phyloP scores from a whole-genome alignment of 2,888 invertebrate genomes.

The Dioctria linearis region DNA sequence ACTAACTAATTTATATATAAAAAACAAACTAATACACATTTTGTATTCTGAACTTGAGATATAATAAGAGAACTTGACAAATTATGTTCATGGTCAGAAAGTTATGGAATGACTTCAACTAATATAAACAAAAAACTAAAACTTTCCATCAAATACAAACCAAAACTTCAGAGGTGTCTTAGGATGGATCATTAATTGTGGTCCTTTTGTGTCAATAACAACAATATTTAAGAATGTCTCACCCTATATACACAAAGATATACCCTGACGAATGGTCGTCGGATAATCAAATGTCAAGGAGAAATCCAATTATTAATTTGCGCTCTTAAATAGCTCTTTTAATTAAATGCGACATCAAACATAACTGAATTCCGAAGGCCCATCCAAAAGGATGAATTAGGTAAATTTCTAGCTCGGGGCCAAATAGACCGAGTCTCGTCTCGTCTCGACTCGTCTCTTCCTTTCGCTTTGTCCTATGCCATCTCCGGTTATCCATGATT shows the following conservation, averaged over 20 bases:
- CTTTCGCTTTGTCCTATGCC: background rate
- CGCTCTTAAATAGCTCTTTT: slow-evolving; percentile 13
- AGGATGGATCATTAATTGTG: too few species aligned
- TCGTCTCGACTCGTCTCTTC: background rate
- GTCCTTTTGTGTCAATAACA: too few species aligned
- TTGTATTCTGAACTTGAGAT: too few species aligned
- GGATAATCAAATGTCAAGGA: slow-evolving; percentile 1
- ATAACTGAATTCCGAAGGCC: slow-evolving; percentile 6
- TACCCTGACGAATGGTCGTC: background rate
- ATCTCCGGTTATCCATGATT: background rate
- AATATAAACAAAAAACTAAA: too few species aligned
- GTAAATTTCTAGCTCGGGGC: slow-evolving; percentile 29
- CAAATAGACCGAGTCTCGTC: slow-evolving; percentile 1
- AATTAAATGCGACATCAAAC: slow-evolving; percentile 47
- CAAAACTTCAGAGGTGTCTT: too few species aligned
- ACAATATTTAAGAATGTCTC: too few species aligned
- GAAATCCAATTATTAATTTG: slow-evolving; percentile 25
- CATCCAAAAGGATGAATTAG: slow-evolving; percentile 30
- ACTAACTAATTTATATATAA: too few species aligned
- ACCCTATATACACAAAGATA: background rate
- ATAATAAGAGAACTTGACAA: too few species aligned
- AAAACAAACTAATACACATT: too few species aligned
- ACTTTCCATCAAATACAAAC: too few species aligned
- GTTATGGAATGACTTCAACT: too few species aligned
- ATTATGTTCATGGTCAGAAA: too few species aligned